These are phyloP conservation scores for Oscheius myriophilus DNA, from an alignment of 2,888 invertebrate species.

Conservation along the genomic window DNA sequence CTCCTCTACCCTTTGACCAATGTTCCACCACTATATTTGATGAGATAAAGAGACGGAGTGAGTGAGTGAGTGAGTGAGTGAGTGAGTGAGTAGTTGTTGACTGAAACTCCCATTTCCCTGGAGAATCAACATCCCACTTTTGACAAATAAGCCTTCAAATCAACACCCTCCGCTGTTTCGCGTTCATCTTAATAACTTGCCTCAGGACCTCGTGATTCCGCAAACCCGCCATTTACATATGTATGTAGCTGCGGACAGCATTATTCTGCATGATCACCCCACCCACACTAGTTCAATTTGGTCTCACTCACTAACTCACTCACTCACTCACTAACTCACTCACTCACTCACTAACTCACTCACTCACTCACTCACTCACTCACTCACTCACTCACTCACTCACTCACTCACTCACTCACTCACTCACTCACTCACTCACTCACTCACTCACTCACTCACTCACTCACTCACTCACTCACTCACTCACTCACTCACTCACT, in stretches of 20 bases:
- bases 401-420: slow-evolving; percentile 6
- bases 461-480: slow-evolving; percentile 6
- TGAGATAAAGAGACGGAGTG: neutral
- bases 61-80: neutral
- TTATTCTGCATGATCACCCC: too few species aligned
- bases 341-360: slow-evolving; percentile 9
- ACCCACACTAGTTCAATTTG: too few species aligned
- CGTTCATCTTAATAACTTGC: too few species aligned
- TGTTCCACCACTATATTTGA: too few species aligned
- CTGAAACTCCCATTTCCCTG: too few species aligned
- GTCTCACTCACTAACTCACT: neutral
- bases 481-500: neutral
- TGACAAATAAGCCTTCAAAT: too few species aligned
- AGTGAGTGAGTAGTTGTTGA: neutral
- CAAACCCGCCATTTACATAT: too few species aligned
- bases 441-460: neutral
- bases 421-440: neutral
- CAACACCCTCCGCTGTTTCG: too few species aligned
- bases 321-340: neutral
- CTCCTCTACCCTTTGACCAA: too few species aligned
- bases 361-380: neutral
- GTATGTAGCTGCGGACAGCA: too few species aligned
- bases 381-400: neutral
- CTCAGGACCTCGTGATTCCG: too few species aligned
- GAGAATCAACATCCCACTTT: too few species aligned